Conservation (phyloP, 2,113 vertebrate species). For the Pithys albifrons region DNA sequence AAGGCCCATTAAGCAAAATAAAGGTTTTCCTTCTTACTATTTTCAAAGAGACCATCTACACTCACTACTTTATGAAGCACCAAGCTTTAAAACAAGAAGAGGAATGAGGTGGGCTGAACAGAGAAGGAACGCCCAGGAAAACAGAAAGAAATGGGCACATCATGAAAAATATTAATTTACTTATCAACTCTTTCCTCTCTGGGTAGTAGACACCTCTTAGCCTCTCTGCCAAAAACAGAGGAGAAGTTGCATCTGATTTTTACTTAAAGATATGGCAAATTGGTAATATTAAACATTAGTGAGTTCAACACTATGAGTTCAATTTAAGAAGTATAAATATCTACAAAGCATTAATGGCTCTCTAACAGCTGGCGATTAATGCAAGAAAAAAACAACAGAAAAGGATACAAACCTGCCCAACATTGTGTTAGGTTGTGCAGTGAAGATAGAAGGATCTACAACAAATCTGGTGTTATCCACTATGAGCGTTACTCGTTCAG, state of each 20-base stretch:
- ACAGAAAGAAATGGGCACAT: not conserved
- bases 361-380: not conserved
- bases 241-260: not conserved
- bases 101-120: not conserved
- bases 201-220: not conserved
- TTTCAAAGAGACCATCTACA: not conserved
- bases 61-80: not conserved
- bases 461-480: constrained; percentile 99
- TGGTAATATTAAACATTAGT: not conserved
- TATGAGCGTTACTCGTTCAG: constrained; percentile 94
- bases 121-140: not conserved
- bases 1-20: not conserved
- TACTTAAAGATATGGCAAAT: not conserved
- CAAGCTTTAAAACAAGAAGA: not conserved
- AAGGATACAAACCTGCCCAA: constrained; percentile 88
- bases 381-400: not conserved
- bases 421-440: constrained; percentile 98
- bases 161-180: not conserved
- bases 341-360: not conserved
- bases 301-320: not conserved
- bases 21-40: not conserved
- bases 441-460: constrained; percentile 96
- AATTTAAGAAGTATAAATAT: not conserved
- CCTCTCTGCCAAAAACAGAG: not conserved
- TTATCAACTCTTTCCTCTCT: not conserved